Conservation (phyloP, 2,113 vertebrate genomes). For the Athene cunicularia region DNA sequence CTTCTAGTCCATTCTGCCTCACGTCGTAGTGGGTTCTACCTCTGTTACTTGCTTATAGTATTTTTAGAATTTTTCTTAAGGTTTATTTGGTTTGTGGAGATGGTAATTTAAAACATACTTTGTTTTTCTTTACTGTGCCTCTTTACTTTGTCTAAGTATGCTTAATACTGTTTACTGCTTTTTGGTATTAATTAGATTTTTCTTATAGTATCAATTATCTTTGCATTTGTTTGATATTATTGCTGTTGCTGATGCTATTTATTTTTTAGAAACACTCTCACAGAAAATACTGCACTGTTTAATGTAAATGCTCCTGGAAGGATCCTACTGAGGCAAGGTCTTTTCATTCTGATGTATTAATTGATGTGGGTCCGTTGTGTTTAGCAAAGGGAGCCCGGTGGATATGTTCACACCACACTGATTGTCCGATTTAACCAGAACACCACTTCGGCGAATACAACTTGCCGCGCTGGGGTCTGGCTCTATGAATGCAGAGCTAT, state of each 20-base stretch:
- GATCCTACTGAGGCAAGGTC: neutral
- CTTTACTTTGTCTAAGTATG: neutral
- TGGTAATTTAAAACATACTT: neutral
- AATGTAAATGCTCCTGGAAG: neutral
- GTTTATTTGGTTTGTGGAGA: neutral
- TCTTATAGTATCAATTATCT: neutral
- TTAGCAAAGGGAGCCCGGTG: neutral
- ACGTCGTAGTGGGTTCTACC: neutral
- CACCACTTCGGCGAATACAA: neutral
- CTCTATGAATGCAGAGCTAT: neutral
- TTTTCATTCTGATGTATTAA: neutral
- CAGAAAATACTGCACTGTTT: neutral
- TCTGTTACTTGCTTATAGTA: neutral
- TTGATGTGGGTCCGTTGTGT: neutral
- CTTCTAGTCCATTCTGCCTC: neutral
- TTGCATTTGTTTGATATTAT: neutral
- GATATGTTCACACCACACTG: neutral
- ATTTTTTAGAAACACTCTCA: neutral
- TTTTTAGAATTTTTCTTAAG: neutral
- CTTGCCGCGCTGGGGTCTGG: neutral
- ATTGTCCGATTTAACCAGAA: neutral
- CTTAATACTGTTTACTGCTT: neutral
- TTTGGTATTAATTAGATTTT: neutral
- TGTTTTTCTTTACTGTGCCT: neutral
- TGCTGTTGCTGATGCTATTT: neutral